These are phyloP conservation scores for Gortyna flavago DNA, from an alignment of 2,888 invertebrate species.

Conservation along the genomic window DNA sequence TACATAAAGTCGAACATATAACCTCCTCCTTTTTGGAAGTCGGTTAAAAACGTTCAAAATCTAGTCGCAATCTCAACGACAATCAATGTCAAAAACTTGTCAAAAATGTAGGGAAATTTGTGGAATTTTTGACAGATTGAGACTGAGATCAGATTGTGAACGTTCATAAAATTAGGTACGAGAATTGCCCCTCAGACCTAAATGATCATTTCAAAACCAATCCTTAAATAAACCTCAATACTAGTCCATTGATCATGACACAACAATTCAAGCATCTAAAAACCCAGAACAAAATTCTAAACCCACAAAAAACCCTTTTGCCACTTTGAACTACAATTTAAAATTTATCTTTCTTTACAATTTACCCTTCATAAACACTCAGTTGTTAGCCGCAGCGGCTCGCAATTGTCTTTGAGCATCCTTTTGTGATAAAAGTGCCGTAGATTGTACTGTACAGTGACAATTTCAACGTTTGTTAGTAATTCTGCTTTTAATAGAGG, in stretches of 20 bases:
- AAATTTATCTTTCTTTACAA: slow-evolving; percentile 65
- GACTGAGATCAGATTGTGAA: too few species aligned
- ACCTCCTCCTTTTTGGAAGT: too few species aligned
- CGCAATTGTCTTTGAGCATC: slow-evolving; percentile 65
- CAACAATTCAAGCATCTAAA: background rate
- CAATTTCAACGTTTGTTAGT: slow-evolving; percentile 59
- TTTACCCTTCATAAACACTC: slow-evolving; percentile 64
- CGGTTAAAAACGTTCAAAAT: too few species aligned
- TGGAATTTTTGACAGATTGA: too few species aligned
- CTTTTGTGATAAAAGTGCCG: slow-evolving; percentile 58
- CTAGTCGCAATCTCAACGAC: too few species aligned
- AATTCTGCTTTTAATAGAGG: slow-evolving; percentile 28
- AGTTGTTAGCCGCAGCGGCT: slow-evolving; percentile 59
- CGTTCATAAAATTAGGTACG: too few species aligned
- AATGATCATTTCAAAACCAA: background rate
- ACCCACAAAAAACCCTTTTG: slow-evolving; percentile 27
- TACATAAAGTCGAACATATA: too few species aligned
- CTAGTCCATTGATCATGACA: background rate
- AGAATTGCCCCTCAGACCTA: too few species aligned
- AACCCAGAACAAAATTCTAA: slow-evolving; percentile 19
- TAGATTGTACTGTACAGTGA: slow-evolving; percentile 60
- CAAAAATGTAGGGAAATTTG: too few species aligned
- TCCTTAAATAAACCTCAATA: background rate
- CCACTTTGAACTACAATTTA: slow-evolving; percentile 52
- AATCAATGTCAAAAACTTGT: too few species aligned